phyloP scores from a whole-genome alignment of 2,888 invertebrate genomes.

The Drosophila diplacantha region DNA sequence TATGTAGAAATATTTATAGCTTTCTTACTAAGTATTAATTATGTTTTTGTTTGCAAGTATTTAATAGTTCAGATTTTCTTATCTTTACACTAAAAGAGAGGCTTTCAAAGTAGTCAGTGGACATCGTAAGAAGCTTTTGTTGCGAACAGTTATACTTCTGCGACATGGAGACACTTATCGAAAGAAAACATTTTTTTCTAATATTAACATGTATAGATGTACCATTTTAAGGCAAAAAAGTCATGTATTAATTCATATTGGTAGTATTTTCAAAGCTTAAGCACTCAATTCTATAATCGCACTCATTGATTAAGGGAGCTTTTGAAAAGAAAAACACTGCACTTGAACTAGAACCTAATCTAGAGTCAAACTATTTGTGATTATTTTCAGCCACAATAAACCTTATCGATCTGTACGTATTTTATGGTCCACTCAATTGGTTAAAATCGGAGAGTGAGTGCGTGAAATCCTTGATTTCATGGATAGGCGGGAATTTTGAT shows the following conservation, averaged over 20 bases:
- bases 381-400: constrained; percentile 4
- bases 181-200: not conserved
- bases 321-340: not conserved
- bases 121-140: not conserved
- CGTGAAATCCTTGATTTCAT: not conserved
- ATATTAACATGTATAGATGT: not conserved
- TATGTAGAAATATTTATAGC: too few relatives aligned
- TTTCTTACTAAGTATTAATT: not conserved
- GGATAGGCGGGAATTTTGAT: not conserved
- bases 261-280: not conserved
- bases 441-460: not conserved
- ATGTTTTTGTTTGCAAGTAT: not conserved
- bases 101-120: constrained; percentile 5
- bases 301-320: not conserved
- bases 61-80: constrained; percentile 4
- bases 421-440: not conserved
- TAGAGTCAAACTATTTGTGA: constrained; percentile 12
- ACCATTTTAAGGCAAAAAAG: not conserved
- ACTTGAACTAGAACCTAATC: constrained; percentile 6
- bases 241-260: not conserved
- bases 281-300: too few relatives aligned
- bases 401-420: constrained; percentile 4
- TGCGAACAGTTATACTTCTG: not conserved
- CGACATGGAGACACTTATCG: not conserved
- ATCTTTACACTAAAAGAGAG: constrained; percentile 43